phyloP scores from a whole-genome alignment of 1,140 invertebrate genomes.

The Drosophila kikkawai region DNA sequence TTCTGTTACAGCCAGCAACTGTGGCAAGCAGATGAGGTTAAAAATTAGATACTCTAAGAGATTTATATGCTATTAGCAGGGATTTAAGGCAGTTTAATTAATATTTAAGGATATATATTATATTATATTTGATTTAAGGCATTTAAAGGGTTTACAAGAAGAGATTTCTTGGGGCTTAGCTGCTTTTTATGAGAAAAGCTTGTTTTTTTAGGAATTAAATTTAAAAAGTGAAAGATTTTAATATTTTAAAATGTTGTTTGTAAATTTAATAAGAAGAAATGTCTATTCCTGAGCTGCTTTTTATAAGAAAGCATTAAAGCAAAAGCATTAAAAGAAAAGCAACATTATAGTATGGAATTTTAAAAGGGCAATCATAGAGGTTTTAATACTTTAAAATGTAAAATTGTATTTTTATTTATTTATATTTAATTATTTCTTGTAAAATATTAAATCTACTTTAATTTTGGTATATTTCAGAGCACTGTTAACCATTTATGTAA shows the following conservation, averaged over 20 bases:
- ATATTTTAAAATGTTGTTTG: too few species aligned
- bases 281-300: background rate
- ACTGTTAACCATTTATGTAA: background rate
- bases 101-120: background rate
- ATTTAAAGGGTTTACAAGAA: background rate
- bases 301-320: background rate
- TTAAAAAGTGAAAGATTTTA: background rate
- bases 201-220: background rate
- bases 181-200: background rate
- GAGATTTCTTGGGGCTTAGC: background rate
- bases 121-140: background rate
- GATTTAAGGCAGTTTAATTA: background rate
- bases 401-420: background rate
- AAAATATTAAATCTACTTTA: background rate
- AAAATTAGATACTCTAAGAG: constrained; percentile 8
- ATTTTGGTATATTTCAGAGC: background rate
- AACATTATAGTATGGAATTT: background rate
- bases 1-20: constrained; percentile 20
- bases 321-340: too few species aligned
- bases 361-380: background rate
- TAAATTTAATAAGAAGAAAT: too few species aligned
- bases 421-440: background rate
- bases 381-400: background rate
- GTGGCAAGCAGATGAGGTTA: constrained; percentile 9
- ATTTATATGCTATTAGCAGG: background rate